Base-by-base conservation (phyloP, 1,140 invertebrate genomes). In the Pomacea maculata region DNA sequence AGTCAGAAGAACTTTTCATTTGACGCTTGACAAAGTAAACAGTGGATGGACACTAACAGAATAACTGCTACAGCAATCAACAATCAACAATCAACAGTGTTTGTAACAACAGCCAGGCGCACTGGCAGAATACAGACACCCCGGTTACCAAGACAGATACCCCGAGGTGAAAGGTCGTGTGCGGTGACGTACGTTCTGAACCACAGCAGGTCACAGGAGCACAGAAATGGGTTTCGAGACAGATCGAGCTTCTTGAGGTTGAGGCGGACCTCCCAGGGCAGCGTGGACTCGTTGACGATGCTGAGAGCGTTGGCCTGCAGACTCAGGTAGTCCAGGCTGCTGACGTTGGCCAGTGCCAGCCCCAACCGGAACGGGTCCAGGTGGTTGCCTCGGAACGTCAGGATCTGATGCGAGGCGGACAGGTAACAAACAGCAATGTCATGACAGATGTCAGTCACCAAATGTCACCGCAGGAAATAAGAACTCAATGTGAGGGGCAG, bases 121-220 rank as follows among this genome's bases (percentile, higher is more conserved):
- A 45, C 34, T 45, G 34, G 34, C 34, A 45, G 34, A 45, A 45
- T 45, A 45, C 2, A 6, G 6, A 45, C 3, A 45, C 34, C 34
- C 6, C 34, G 34, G 34, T 2, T 45, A 45, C 34, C 2, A 45
- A 6, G 34, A 45, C 2, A 45, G 34, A 45, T 25, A 25, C 25
- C 25, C 25, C 25, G 25, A 25, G 25, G 67, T 25, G 67, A 70
- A 34, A 70, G 21, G 29, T 17, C 2, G 64, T 11, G 21, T 12
- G 67, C 10, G 10, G 21, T n/a, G 4, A 34, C 77, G 29, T 57
- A 81, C 67, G n/a, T 73, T 64, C 75, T n/a, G 14, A 81, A 81
- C 80, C 80, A 81, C 21, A 78, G 75, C 25, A 81, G 67, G 6
- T 72, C 75, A 52, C 80, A 81, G 17, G 80, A 78, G 61, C 80